phyloP scores from a whole-genome alignment of 1,140 invertebrate genomes.

The Anastatus disparis region DNA sequence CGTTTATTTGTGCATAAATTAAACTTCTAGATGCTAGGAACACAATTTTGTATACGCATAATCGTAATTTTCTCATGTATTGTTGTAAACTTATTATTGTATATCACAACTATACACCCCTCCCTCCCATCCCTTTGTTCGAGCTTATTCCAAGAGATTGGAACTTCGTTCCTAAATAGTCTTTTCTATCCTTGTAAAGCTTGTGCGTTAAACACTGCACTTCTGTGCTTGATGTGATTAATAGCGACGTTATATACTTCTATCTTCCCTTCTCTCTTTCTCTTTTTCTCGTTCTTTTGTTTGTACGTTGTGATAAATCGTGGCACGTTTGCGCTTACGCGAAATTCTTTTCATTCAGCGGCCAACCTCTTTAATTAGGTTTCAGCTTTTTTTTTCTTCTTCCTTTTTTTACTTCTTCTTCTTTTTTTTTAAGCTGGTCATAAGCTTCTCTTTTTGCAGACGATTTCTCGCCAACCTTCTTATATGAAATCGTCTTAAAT shows the following conservation, averaged over 20 bases:
- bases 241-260: constrained; percentile 16
- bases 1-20: too few relatives aligned
- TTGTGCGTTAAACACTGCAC: background rate
- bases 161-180: constrained; percentile 11
- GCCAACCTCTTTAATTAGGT: constrained; percentile 32
- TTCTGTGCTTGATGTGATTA: constrained; percentile 21
- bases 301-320: constrained; percentile 16
- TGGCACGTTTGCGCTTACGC: constrained; percentile 17
- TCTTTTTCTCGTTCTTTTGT: constrained; percentile 9
- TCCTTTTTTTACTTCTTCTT: too few relatives aligned
- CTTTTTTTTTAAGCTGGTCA: too few relatives aligned
- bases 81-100: too few relatives aligned
- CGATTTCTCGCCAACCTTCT: background rate
- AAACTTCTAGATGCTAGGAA: too few relatives aligned
- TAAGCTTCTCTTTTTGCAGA: background rate
- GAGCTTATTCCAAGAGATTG: too few relatives aligned
- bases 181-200: background rate
- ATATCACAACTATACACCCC: too few relatives aligned
- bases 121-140: too few relatives aligned
- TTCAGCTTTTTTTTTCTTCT: too few relatives aligned
- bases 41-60: too few relatives aligned
- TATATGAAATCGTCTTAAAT: constrained; percentile 29
- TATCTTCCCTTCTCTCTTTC: background rate
- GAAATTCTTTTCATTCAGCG: constrained; percentile 26
- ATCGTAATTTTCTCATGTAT: too few relatives aligned